Evolutionary conservation across 2,888 invertebrate species (phyloP).

Genomic region (Heliconius hortense): DNA sequence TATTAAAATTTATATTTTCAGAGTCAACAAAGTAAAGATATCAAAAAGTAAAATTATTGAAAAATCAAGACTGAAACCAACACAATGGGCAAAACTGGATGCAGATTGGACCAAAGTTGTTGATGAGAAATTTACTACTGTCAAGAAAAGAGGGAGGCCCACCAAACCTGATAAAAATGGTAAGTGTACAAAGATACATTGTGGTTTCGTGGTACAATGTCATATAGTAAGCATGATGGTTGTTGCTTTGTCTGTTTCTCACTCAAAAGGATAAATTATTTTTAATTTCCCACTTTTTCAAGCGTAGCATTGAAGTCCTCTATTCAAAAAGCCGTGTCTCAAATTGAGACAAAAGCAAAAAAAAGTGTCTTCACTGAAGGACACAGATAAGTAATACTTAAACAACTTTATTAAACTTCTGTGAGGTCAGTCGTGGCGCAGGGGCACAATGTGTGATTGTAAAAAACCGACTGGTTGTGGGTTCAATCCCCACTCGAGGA

Average conservation of each 20-base stretch:
- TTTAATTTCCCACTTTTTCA: background rate
- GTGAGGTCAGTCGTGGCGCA: no score
- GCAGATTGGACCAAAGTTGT: constrained; percentile 81
- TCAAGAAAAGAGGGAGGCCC: constrained; percentile 54
- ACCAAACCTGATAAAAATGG: constrained; percentile 53
- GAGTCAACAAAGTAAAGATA: constrained; percentile 80
- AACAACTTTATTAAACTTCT: no score
- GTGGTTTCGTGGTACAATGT: background rate
- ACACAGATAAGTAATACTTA: no score
- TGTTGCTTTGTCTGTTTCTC: background rate
- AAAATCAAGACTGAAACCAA: constrained; percentile 81
- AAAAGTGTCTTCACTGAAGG: no score
- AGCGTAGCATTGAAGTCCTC: background rate
- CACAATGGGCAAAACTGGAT: constrained; percentile 84
- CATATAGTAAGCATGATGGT: background rate
- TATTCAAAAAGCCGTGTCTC: no score
- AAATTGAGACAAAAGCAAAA: no score
- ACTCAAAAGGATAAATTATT: background rate
- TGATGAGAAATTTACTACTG: constrained; percentile 59
- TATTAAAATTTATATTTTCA: constrained; percentile 44
- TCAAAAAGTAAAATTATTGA: constrained; percentile 80
- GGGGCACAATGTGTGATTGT: no score
- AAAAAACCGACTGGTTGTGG: no score
- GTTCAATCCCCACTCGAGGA: no score
- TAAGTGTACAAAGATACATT: constrained; percentile 44